Evolutionary conservation across 2,888 invertebrate species (phyloP).

Genomic region (Cataglyphis rosenhaueri): DNA sequence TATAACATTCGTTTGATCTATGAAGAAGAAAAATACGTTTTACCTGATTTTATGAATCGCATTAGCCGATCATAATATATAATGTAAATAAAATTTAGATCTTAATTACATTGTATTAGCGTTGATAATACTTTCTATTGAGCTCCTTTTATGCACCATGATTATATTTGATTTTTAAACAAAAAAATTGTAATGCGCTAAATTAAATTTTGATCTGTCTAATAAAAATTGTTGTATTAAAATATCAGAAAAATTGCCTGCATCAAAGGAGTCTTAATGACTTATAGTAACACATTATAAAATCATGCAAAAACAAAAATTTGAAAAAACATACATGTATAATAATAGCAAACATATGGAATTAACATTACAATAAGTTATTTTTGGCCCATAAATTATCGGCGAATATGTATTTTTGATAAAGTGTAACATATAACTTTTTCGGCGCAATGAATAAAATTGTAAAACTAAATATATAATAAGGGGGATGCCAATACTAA

Average conservation of each 20-base stretch:
- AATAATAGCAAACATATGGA: conserved; percentile 14
- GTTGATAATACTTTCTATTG: conserved; percentile 60
- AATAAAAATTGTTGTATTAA: not conserved
- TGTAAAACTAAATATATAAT: conserved; percentile 14
- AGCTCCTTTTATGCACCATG: conserved; percentile 18
- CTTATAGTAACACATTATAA: not conserved
- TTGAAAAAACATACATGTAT: conserved; percentile 8
- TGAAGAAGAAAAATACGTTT: conserved; percentile 59
- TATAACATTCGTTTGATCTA: conserved; percentile 8
- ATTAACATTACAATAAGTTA: conserved; percentile 27
- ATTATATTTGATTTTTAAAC: not conserved
- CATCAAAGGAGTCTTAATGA: conserved; percentile 21
- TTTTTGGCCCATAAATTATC: not conserved
- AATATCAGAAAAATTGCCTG: not conserved
- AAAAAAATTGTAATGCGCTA: conserved; percentile 3
- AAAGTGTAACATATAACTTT: not conserved
- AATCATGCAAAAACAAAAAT: conserved; percentile 10
- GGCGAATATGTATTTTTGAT: conserved; percentile 30
- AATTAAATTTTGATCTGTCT: not conserved
- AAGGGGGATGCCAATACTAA: conserved; percentile 62
- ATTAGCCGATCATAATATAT: conserved; percentile 69
- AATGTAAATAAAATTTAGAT: conserved; percentile 77
- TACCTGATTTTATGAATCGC: conserved; percentile 75
- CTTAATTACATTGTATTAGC: conserved; percentile 66
- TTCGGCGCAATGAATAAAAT: not conserved